Conservation (phyloP, 1,140 invertebrate species). For the Lepidurus apus region DNA sequence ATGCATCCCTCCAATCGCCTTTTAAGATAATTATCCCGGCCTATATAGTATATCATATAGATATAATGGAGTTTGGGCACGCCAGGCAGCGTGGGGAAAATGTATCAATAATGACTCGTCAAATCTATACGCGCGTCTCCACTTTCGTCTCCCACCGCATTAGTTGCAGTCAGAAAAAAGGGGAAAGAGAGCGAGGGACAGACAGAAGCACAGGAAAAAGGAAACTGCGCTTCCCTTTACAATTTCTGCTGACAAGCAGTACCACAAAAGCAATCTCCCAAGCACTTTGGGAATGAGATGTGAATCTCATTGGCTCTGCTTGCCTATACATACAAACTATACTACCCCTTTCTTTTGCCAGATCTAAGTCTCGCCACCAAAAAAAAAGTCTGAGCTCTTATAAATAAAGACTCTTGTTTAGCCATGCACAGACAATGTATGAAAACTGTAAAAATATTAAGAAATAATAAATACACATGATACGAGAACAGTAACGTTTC, state of each 20-base stretch:
- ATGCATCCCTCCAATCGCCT: not conserved
- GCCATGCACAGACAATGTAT: not conserved
- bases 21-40: not conserved
- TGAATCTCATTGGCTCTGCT: slow-evolving; percentile 6
- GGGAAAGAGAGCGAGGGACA: not conserved
- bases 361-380: not conserved
- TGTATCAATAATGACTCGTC: slow-evolving; percentile 14
- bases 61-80: not conserved
- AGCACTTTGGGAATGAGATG: not conserved
- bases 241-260: slow-evolving; percentile 1
- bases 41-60: not conserved
- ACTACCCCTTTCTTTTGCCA: not conserved
- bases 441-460: too few species aligned
- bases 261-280: not conserved
- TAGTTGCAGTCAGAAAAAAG: slow-evolving; percentile 10
- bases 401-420: not conserved
- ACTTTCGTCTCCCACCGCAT: slow-evolving; percentile 8
- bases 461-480: too few species aligned
- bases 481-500: too few species aligned
- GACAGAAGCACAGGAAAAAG: not conserved
- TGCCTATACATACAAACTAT: not conserved
- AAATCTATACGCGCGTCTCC: not conserved
- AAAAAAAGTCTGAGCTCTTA: not conserved
- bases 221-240: slow-evolving; percentile 18
- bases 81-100: not conserved